Percentiles rank a stretch among this genome's conserved stretches.
These are phyloP conservation scores for Corythornis madagascariensis DNA, from an alignment of 2,113 vertebrate species.

Conservation along the genomic window DNA sequence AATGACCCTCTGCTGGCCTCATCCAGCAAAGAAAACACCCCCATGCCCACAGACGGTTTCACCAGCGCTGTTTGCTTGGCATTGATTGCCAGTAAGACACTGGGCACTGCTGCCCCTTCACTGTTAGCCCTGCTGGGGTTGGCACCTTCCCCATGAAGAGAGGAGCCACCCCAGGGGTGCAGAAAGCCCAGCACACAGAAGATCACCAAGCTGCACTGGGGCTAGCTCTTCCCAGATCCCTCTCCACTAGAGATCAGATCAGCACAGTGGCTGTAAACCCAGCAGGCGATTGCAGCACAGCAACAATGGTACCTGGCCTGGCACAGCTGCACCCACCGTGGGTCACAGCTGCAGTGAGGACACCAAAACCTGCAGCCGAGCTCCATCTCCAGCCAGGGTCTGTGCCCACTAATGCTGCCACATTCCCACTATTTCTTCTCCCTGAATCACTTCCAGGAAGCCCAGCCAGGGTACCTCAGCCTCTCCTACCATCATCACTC, in stretches of 20 bases:
- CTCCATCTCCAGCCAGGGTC: not conserved
- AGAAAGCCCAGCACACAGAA: not conserved
- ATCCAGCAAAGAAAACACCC: not conserved
- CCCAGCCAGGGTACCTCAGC: not conserved
- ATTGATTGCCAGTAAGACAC: rapidly evolving
- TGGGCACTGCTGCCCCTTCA: rapidly evolving
- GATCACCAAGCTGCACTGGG: not conserved
- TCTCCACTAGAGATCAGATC: rapidly evolving
- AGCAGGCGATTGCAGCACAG: not conserved
- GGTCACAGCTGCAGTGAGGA: not conserved
- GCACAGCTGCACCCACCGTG: rapidly evolving
- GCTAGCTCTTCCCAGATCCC: not conserved
- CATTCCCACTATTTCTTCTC: not conserved
- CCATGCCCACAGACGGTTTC: rapidly evolving
- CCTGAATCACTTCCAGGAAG: not conserved
- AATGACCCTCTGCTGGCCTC: not conserved
- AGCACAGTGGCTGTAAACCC: rapidly evolving
- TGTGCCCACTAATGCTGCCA: not conserved
- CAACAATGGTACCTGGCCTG: not conserved
- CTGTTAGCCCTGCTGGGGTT: rapidly evolving
- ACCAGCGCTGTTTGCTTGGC: not conserved
- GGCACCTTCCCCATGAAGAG: rapidly evolving
- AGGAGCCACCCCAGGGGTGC: not conserved
- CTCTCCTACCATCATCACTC: not conserved
- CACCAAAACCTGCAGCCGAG: not conserved